phyloP scores from a whole-genome alignment of 1,140 invertebrate species.

The Bombus polaris region DNA sequence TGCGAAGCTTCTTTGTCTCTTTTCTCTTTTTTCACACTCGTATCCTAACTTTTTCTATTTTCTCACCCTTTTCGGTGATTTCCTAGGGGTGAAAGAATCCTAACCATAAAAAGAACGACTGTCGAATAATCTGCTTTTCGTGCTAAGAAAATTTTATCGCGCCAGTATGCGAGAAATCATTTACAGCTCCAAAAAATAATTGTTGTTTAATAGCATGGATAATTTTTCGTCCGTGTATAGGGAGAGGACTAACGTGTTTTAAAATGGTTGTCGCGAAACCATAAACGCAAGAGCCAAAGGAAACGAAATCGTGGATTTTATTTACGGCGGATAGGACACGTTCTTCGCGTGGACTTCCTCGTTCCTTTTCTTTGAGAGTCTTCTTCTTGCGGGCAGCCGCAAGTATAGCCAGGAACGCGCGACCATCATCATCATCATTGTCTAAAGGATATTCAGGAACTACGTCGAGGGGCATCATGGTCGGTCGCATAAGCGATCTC shows the following conservation, averaged over 20 bases:
- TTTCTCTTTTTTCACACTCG: not conserved
- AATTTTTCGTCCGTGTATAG: too few species aligned
- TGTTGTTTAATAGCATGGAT: fast-evolving
- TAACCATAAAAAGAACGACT: too few species aligned
- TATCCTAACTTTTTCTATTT: too few species aligned
- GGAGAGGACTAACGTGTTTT: too few species aligned
- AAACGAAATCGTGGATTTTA: slow-evolving; percentile 7
- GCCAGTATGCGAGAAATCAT: too few species aligned
- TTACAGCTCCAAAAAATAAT: too few species aligned
- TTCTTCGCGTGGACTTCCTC: slow-evolving; percentile 9
- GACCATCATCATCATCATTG: slow-evolving; percentile 44
- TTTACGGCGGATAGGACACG: slow-evolving; percentile 35
- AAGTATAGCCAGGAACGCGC: slow-evolving; percentile 51
- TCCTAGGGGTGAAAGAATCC: not conserved
- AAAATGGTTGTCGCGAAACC: too few species aligned
- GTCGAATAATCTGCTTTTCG: too few species aligned
- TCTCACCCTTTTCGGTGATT: too few species aligned
- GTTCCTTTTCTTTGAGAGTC: slow-evolving; percentile 12
- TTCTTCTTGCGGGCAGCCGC: slow-evolving; percentile 61
- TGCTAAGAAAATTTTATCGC: too few species aligned
- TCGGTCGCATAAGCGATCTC: slow-evolving; percentile 66
- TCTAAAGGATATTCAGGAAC: slow-evolving; percentile 61
- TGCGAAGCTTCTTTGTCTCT: not conserved
- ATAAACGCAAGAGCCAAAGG: too few species aligned
- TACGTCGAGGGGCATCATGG: slow-evolving; percentile 58